Base-by-base conservation (phyloP, 2,113 vertebrate genomes). In the Urocolius indicus region DNA sequence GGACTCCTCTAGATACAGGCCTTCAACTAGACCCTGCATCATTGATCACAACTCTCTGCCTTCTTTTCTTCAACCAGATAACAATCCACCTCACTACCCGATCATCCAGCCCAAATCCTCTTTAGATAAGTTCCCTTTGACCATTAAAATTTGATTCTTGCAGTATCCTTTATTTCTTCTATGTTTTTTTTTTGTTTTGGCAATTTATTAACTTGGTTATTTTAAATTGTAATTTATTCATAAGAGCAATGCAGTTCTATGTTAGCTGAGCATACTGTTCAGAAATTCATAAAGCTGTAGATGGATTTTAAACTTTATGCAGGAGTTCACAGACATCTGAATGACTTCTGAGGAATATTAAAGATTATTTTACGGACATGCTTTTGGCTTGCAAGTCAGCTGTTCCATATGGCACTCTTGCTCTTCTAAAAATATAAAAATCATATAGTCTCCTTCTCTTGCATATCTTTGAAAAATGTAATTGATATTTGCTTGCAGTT, bases 221-320 rank as follows among this genome's bases (percentile, higher is more conserved):
- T 89, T 75, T 55, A n/a, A 61, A 34, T 88, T 86, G 14, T 61
- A 20, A 84, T 92, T 84, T 84, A 38, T 74, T 85, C 49, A 49
- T 87, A 72, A 84, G 84, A 91, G 66, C 62, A 62, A 93, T 72
- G 45, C 74, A 57, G 13, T 72, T 90, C 79, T 80, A 61, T 62
- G 52, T 74, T 72, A 89, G 46, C 81, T 69, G 71, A 89, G 49
- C 29, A 62, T 58, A 34, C 71, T 89, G 26, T 62, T 95, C 63
- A 85, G 71, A 79, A 91, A 79, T 76, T 89, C 72, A 36, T 82
- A 82, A 89, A 94, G 54, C 82, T 79, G 52, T 26, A 75, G 74
- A 41, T 75, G 18, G 74, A 48, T 79, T 91, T 91, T 84, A 74
- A 76, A 75, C 54, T 85, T 81, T 38, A 43, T 72, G 66, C 87